These are phyloP conservation scores for Philonicus albiceps DNA, from an alignment of 2,888 invertebrate genomes.

Conservation along the genomic window DNA sequence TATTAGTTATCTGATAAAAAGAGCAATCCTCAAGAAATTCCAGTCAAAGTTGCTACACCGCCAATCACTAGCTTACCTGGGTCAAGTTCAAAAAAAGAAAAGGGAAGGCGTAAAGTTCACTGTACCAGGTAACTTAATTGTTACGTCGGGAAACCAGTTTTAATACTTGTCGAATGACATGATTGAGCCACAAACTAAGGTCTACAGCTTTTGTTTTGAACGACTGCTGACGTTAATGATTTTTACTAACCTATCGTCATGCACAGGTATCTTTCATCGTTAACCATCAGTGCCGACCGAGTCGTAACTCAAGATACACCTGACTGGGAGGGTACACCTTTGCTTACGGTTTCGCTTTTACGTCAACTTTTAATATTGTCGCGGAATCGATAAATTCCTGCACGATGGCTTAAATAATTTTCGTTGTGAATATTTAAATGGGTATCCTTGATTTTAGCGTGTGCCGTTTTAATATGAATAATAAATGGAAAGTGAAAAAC, in stretches of 20 bases:
- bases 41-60: not conserved
- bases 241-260: not conserved
- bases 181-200: not conserved
- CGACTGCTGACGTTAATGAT: not conserved
- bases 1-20: not conserved
- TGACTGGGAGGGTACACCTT: not conserved
- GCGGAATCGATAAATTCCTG: constrained; percentile 1
- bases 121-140: not conserved
- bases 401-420: not conserved
- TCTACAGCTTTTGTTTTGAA: not conserved
- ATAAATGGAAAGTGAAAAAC: not conserved
- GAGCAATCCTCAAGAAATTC: not conserved
- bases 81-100: not conserved
- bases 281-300: not conserved
- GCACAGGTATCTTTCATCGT: not conserved
- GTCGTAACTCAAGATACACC: not conserved
- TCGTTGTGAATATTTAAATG: not conserved
- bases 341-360: constrained; percentile 2
- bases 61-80: not conserved
- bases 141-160: constrained; percentile 11
- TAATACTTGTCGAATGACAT: not conserved
- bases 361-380: constrained; percentile 2
- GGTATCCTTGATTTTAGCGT: not conserved
- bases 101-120: not conserved
- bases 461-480: not conserved